phyloP scores from a whole-genome alignment of 1,140 invertebrate species.

The Argopecten irradians region DNA sequence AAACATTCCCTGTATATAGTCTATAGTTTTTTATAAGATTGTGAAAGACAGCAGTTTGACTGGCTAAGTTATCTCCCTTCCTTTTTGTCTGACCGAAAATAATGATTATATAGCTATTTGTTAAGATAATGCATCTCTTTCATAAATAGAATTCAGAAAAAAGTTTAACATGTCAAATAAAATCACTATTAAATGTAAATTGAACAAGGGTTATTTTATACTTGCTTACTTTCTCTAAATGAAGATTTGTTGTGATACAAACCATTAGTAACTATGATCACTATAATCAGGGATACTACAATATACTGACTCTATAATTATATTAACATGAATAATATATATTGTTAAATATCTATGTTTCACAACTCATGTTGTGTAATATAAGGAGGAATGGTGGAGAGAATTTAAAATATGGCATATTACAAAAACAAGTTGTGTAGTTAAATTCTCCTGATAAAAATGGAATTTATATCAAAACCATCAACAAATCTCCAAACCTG shows the following conservation, averaged over 20 bases:
- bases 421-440: background rate
- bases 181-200: background rate
- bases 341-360: background rate
- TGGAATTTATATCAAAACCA: slow-evolving; percentile 9
- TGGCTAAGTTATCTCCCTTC: background rate
- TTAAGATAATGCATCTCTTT: background rate
- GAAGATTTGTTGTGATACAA: background rate
- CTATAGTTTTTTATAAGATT: background rate
- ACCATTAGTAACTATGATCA: background rate
- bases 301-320: slow-evolving; percentile 7
- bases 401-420: background rate
- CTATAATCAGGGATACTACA: background rate
- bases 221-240: too few species aligned
- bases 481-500: background rate
- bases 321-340: background rate
- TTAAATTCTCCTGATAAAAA: background rate
- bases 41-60: background rate
- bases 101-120: background rate
- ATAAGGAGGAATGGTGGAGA: background rate
- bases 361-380: background rate
- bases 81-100: background rate
- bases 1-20: too few species aligned
- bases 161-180: background rate
- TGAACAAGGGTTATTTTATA: background rate
- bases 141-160: background rate